Evolutionary conservation across 1,140 invertebrate species (phyloP).

Genomic region (Hylyphantes graminicola): DNA sequence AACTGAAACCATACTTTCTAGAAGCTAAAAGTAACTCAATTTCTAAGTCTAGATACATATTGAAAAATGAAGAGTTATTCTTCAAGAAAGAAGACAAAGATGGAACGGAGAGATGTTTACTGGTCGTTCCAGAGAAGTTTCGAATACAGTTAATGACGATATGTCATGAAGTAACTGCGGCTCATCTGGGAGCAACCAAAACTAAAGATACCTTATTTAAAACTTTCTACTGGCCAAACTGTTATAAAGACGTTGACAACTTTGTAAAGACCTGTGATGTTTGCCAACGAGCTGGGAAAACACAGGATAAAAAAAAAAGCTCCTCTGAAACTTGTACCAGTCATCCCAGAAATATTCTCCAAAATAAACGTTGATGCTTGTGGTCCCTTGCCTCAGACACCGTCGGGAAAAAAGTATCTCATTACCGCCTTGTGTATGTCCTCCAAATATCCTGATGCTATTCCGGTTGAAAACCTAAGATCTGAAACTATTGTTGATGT

Average conservation of each 20-base stretch:
- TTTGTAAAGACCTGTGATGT: slow-evolving; percentile 11
- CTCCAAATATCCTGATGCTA: slow-evolving; percentile 1
- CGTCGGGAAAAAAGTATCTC: not conserved
- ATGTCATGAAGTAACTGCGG: not conserved
- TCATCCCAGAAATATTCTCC: slow-evolving; percentile 11
- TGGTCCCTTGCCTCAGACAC: not conserved
- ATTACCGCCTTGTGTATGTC: slow-evolving; percentile 11
- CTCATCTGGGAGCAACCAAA: not conserved
- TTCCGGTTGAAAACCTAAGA: not conserved
- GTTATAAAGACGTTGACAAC: not conserved
- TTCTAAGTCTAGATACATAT: not conserved
- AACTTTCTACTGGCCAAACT: slow-evolving; percentile 4
- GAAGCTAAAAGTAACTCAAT: not conserved
- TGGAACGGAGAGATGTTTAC: not conserved
- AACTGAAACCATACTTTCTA: not conserved
- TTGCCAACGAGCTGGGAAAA: not conserved
- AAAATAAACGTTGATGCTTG: slow-evolving; percentile 27
- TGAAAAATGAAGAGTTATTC: not conserved
- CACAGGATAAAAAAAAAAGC: not conserved
- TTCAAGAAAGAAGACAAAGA: not conserved
- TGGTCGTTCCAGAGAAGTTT: slow-evolving; percentile 16
- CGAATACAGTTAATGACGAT: not conserved
- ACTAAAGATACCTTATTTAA: slow-evolving; percentile 6
- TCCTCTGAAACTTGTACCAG: slow-evolving; percentile 1
- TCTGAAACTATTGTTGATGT: not conserved